phyloP scores from a whole-genome alignment of 2,797 vertebrate species.

The Neoniphon sammara region DNA sequence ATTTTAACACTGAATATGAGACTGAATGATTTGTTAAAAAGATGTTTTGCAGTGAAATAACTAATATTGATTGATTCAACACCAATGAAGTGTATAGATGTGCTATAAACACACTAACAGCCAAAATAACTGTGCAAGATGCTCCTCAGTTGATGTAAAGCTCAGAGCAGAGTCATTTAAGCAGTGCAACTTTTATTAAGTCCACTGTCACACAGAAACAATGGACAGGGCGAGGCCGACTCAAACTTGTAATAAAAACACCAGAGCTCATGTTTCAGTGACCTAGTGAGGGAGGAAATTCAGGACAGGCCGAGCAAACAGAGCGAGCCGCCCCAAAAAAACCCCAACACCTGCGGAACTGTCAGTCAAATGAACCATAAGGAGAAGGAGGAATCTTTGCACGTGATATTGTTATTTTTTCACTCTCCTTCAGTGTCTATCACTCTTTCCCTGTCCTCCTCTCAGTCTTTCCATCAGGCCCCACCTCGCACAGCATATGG shows the following conservation, averaged over 20 bases:
- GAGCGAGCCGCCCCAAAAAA: not conserved
- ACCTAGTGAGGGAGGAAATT: conserved; percentile 45
- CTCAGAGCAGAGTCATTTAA: conserved; percentile 13
- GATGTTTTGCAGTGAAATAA: too few relatives aligned
- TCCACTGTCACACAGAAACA: conserved; percentile 17
- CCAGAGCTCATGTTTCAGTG: conserved; percentile 41
- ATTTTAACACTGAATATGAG: too few relatives aligned
- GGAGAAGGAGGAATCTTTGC: not conserved
- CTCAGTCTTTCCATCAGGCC: conserved; percentile 26
- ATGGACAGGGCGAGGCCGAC: conserved; percentile 37
- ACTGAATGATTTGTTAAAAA: too few relatives aligned
- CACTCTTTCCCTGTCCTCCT: not conserved
- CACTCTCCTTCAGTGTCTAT: not conserved
- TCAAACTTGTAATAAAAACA: conserved; percentile 52
- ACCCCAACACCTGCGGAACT: conserved; percentile 28
- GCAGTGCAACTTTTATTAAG: conserved; percentile 15
- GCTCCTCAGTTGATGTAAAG: conserved; percentile 10
- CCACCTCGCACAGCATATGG: conserved; percentile 24
- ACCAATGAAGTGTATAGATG: too few relatives aligned
- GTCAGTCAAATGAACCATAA: conserved; percentile 4
- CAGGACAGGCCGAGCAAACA: conserved; percentile 53
- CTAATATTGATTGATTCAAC: too few relatives aligned
- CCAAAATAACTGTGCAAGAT: not conserved
- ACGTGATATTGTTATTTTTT: conserved; percentile 3
- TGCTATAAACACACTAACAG: not conserved